Conservation (phyloP, 1,140 invertebrate genomes). For the Saxidomus purpurata region DNA sequence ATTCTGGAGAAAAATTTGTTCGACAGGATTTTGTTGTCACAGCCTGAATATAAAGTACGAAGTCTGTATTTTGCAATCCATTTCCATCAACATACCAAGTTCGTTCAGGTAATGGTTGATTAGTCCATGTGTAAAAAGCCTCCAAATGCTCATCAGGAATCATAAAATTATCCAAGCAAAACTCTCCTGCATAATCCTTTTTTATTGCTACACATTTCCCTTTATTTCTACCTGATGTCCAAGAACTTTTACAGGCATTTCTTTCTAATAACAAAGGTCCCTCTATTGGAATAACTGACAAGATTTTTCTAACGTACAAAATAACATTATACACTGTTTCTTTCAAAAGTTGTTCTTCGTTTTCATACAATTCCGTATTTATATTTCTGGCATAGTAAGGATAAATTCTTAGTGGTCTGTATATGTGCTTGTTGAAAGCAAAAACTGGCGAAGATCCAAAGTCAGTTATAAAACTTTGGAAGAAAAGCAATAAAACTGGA, state of each 20-base stretch:
- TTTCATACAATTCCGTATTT: constrained; percentile 40
- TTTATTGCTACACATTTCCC: constrained; percentile 67
- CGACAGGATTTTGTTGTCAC: constrained; percentile 62
- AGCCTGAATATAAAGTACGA: constrained; percentile 68
- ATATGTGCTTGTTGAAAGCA: not conserved
- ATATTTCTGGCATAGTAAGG: constrained; percentile 50
- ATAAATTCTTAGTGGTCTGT: constrained; percentile 47
- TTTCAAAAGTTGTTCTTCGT: constrained; percentile 51
- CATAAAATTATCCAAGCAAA: constrained; percentile 66
- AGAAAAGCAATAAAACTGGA: constrained; percentile 37
- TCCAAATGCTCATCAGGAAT: constrained; percentile 75
- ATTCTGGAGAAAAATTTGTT: not conserved
- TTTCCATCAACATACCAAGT: constrained; percentile 47
- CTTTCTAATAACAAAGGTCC: constrained; percentile 47
- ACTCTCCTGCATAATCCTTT: constrained; percentile 67
- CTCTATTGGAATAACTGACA: constrained; percentile 46
- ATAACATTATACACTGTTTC: constrained; percentile 50
- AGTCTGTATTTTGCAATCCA: constrained; percentile 70
- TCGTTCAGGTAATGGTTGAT: constrained; percentile 47
- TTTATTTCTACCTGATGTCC: constrained; percentile 54
- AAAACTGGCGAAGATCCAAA: constrained; percentile 50
- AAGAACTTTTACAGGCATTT: constrained; percentile 54
- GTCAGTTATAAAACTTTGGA: constrained; percentile 24
- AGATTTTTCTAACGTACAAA: constrained; percentile 53
- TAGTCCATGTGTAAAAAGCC: constrained; percentile 66